A percentile compares a stretch with the other conserved stretches of the same genome.
Evolutionary conservation across 2,113 vertebrate species (phyloP).

Genomic region (Podarcis muralis): DNA sequence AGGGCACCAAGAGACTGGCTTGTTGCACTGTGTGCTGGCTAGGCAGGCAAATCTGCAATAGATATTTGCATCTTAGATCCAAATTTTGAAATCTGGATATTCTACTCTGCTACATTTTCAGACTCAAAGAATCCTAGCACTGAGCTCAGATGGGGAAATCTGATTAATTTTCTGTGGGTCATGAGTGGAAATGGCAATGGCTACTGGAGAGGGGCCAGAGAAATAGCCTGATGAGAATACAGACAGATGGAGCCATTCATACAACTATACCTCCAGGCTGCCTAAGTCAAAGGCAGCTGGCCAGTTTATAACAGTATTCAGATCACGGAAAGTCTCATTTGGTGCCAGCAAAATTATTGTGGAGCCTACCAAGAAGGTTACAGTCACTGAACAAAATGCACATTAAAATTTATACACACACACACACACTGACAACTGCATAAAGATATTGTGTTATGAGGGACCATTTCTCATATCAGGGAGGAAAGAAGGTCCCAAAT

Average conservation of each 20-base stretch:
- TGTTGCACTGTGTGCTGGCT: too few species aligned
- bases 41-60: too few species aligned
- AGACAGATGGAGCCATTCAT: not conserved
- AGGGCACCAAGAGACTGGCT: too few species aligned
- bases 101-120: not conserved
- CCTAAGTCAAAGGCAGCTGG: not conserved
- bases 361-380: not conserved
- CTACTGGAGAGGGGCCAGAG: not conserved
- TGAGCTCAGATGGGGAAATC: too few species aligned
- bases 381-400: not conserved
- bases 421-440: not conserved
- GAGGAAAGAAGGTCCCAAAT: not conserved
- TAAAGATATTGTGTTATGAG: not conserved
- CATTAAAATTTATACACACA: not conserved
- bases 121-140: not conserved
- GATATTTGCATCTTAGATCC: too few species aligned
- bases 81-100: not conserved
- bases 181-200: not conserved
- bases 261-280: not conserved
- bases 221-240: not conserved
- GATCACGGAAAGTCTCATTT: not conserved
- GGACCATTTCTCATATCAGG: not conserved
- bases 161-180: not conserved
- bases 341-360: not conserved
- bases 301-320: not conserved